Conservation (phyloP, 2,888 invertebrate species). For the Adelognathus sp. region DNA sequence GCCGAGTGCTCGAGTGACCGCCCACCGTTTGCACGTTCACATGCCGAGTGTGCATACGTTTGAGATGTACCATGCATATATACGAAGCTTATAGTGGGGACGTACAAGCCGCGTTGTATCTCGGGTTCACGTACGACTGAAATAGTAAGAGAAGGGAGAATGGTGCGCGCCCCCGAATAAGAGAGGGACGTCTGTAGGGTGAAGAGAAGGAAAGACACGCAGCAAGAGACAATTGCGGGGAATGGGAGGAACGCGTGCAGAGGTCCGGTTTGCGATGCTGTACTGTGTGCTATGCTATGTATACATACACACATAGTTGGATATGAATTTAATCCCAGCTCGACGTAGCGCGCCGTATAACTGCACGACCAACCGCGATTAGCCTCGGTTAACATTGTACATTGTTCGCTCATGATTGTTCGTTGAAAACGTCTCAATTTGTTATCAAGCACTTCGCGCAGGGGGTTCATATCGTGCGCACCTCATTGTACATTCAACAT, state of each 20-base stretch:
- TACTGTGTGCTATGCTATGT: no score
- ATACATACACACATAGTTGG: no score
- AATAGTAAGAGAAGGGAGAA: constrained; percentile 40
- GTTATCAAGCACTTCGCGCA: constrained; percentile 21
- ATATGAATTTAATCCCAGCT: constrained; percentile 32
- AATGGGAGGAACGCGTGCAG: constrained; percentile 18
- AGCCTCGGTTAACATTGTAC: constrained; percentile 23
- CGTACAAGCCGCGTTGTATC: background rate
- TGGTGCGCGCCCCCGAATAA: background rate
- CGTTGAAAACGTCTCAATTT: constrained; percentile 37
- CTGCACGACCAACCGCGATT: constrained; percentile 17
- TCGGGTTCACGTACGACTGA: constrained; percentile 7
- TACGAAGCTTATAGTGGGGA: no score
- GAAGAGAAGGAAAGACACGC: background rate
- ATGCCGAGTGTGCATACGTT: constrained; percentile 6
- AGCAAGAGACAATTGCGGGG: background rate
- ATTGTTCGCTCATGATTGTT: constrained; percentile 24
- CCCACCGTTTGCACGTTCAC: constrained; percentile 20
- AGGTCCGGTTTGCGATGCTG: constrained; percentile 13
- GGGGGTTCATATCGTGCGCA: background rate
- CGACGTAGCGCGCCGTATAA: background rate
- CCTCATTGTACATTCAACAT: background rate
- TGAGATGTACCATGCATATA: constrained; percentile 10
- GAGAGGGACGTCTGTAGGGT: background rate
- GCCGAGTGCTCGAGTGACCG: constrained; percentile 27